A percentile compares a stretch with the other conserved stretches of the same genome.
These are phyloP conservation scores for Nymphalis urticae DNA, from an alignment of 2,888 invertebrate genomes.

Conservation along the genomic window DNA sequence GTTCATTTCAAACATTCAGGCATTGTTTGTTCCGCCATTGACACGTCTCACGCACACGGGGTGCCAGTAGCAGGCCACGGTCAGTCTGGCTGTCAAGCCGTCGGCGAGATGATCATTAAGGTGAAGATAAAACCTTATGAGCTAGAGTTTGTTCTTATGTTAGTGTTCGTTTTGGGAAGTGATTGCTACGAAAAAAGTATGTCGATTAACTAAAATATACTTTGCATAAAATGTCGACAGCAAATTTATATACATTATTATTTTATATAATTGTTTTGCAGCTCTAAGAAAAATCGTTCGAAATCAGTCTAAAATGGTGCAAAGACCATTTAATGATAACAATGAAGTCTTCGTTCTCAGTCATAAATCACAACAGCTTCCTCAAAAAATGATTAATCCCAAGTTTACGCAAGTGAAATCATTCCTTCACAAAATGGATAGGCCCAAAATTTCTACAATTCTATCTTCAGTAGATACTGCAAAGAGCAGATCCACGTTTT, in stretches of 20 bases:
- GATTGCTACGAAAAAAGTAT: conserved; percentile 65
- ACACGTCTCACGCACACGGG: background rate
- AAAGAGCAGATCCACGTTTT: conserved; percentile 48
- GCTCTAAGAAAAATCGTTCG: conserved; percentile 72
- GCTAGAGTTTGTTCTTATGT: conserved; percentile 29
- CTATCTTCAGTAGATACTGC: conserved; percentile 52
- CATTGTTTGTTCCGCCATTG: conserved; percentile 38
- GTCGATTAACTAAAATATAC: conserved; percentile 22
- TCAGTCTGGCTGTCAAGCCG: background rate
- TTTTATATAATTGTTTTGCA: conserved; percentile 46
- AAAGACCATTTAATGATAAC: conserved; percentile 62
- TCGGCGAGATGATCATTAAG: conserved; percentile 23
- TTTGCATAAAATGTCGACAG: background rate
- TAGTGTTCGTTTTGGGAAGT: conserved; percentile 41
- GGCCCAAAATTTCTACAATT: conserved; percentile 58
- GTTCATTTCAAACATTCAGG: conserved; percentile 42
- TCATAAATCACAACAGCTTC: conserved; percentile 35
- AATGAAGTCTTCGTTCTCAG: conserved; percentile 32
- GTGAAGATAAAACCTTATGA: conserved; percentile 16
- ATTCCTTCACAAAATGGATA: conserved; percentile 52
- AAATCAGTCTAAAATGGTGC: conserved; percentile 72
- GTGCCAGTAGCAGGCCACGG: background rate
- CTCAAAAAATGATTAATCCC: conserved; percentile 46
- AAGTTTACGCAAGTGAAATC: conserved; percentile 52
- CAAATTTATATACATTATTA: background rate